Conservation (phyloP, 64 coral and sea anemone genomes). For the Montipora capricornis region DNA sequence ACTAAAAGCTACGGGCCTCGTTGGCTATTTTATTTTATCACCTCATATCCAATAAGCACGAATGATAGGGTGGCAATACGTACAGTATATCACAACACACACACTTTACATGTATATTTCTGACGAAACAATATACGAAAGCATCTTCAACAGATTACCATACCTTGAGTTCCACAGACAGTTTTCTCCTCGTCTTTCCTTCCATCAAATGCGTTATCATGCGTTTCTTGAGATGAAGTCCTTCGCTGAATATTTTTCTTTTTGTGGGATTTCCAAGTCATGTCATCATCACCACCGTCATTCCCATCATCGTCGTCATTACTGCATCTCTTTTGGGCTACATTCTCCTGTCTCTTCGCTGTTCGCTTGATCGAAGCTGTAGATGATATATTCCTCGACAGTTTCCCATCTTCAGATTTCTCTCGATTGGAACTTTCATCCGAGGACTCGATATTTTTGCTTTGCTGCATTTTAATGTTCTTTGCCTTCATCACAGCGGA, state of each 20-base stretch:
- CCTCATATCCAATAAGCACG: too few species aligned
- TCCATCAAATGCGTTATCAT: background rate
- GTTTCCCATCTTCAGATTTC: background rate
- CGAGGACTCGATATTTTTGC: slow-evolving; percentile 5
- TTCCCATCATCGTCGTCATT: too few species aligned
- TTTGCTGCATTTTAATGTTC: background rate
- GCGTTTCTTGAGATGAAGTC: too few species aligned
- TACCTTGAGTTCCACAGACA: background rate
- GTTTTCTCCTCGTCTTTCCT: background rate
- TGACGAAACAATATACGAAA: background rate
- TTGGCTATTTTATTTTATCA: too few species aligned
- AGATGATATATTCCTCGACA: background rate
- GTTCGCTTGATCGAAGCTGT: background rate
- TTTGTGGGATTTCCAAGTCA: too few species aligned
- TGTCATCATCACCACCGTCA: too few species aligned
- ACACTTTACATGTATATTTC: background rate
- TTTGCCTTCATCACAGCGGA: background rate
- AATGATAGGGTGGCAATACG: too few species aligned
- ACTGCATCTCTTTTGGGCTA: too few species aligned
- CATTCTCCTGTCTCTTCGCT: slow-evolving; percentile 5
- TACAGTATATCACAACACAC: too few species aligned
- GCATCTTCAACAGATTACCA: background rate
- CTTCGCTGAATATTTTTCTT: too few species aligned
- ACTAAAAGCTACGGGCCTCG: too few species aligned
- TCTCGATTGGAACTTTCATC: slow-evolving; percentile 10